phyloP scores from a whole-genome alignment of 1,140 invertebrate genomes.

The Listronotus bonariensis region DNA sequence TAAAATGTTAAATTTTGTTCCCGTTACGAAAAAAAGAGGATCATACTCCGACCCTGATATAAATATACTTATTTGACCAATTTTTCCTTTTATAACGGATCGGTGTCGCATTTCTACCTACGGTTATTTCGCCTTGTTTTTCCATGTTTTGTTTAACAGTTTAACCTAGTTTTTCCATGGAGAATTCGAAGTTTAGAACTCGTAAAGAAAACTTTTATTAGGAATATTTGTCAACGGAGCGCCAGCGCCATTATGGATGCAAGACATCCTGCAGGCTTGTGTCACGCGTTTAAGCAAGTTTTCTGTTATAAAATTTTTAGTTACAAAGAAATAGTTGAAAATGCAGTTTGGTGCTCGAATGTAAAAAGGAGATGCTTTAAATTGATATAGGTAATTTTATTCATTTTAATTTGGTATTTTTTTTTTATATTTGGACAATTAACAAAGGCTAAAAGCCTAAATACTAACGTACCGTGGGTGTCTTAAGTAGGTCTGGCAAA shows the following conservation, averaged over 20 bases:
- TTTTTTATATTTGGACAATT: too few relatives aligned
- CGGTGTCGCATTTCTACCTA: neutral
- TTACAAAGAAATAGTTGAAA: neutral
- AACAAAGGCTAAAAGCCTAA: too few relatives aligned
- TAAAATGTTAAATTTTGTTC: too few relatives aligned
- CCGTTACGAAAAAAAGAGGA: too few relatives aligned
- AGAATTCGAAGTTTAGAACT: slow-evolving; percentile 3
- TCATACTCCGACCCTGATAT: too few relatives aligned
- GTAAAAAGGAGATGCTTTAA: too few relatives aligned
- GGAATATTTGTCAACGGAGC: slow-evolving; percentile 3
- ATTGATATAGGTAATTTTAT: too few relatives aligned
- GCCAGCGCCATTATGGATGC: neutral
- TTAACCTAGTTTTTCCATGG: slow-evolving; percentile 8
- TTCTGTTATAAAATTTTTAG: slow-evolving; percentile 4
- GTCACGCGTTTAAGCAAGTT: neutral
- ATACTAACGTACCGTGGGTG: too few relatives aligned
- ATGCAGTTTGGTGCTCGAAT: neutral
- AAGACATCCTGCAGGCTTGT: neutral
- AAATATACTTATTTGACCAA: neutral
- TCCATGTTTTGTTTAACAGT: slow-evolving; percentile 2
- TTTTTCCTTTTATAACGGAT: neutral
- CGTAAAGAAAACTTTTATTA: slow-evolving; percentile 5
- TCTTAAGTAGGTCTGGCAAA: too few relatives aligned
- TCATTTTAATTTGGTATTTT: too few relatives aligned
- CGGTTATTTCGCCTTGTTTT: neutral